Base-by-base conservation (phyloP, 2,888 invertebrate genomes). In the Chrysolina oricalcia region DNA sequence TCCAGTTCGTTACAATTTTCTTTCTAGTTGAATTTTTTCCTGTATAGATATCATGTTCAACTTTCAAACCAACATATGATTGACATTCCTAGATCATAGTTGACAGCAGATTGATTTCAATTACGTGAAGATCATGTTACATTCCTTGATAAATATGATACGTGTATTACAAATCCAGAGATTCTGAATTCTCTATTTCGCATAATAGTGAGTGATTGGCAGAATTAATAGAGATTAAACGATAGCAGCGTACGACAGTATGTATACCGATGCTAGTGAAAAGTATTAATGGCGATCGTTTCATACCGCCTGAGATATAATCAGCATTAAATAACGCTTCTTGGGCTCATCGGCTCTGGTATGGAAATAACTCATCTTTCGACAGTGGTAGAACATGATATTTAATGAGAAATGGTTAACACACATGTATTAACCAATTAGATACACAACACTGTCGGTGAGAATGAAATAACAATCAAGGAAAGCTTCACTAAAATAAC, bases 161-260 rank as follows among this genome's bases (percentile, higher is more conserved):
- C n/a, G n/a, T 56, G 17, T 27, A 23, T 59, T 35, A 35, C 59
- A 59, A 35, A 59, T 59, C 6, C 21, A 21, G 21, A 53, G 21
- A 13, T 21, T 35, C 8, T 35, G 8, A 46, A 46, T 15, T 35
- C 35, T n/a, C 46, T 66, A 56, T 70, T 70, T 62, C 66, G 50
- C 65, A 62, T 66, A 56, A 59, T 65, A 17, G 48, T 74, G 66
- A 66, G 62, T 46, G 74, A 74, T 74, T 74, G 74, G 70, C 74
- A 66, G 65, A 23, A 59, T 62, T 62, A 74, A 74, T 50, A 40
- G 40, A 65, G 64, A 71, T 71, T 50, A 23, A 35, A 59, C 8
- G 59, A 59, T n/a, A 9, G 10, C 50, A 50, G n/a, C 50, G 19
- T 19, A 50, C n/a, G 50, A 50, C 27, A 6, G 0, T 67, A 17